Evolutionary conservation across 1,140 invertebrate genomes (phyloP).

Genomic region (Conus ventricosus): DNA sequence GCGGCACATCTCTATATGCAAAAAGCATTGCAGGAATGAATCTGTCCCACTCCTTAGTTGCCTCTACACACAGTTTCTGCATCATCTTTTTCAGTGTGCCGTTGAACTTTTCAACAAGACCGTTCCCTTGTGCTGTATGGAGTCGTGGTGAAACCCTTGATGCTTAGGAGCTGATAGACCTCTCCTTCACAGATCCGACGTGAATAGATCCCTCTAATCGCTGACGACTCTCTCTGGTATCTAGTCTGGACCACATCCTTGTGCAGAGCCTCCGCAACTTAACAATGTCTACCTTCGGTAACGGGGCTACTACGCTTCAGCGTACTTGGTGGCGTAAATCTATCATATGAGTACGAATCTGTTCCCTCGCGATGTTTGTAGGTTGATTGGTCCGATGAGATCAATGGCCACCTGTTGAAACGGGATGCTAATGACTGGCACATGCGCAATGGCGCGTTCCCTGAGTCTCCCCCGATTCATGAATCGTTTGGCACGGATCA

Average conservation of each 20-base stretch:
- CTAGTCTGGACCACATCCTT: background rate
- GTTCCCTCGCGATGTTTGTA: no score
- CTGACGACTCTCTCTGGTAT: constrained; percentile 9
- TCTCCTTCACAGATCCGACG: constrained; percentile 17
- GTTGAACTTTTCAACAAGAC: constrained; percentile 47
- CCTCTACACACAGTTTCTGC: constrained; percentile 46
- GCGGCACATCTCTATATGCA: constrained; percentile 35
- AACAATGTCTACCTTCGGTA: background rate
- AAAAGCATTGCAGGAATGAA: constrained; percentile 43
- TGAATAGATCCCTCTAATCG: constrained; percentile 33
- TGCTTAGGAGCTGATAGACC: constrained; percentile 44
- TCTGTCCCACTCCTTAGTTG: constrained; percentile 63
- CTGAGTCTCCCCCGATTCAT: no score
- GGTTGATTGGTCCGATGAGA: no score
- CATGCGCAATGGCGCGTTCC: no score
- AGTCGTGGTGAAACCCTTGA: background rate
- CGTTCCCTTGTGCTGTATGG: constrained; percentile 31
- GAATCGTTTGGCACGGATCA: no score
- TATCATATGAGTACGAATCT: background rate
- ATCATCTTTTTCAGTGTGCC: constrained; percentile 58
- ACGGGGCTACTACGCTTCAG: background rate
- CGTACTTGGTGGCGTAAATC: background rate
- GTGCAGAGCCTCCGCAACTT: background rate
- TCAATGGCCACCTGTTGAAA: no score
- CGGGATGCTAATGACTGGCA: no score